These are phyloP conservation scores for Melikaiella ostensackeni DNA, from an alignment of 2,888 invertebrate genomes.

Conservation along the genomic window DNA sequence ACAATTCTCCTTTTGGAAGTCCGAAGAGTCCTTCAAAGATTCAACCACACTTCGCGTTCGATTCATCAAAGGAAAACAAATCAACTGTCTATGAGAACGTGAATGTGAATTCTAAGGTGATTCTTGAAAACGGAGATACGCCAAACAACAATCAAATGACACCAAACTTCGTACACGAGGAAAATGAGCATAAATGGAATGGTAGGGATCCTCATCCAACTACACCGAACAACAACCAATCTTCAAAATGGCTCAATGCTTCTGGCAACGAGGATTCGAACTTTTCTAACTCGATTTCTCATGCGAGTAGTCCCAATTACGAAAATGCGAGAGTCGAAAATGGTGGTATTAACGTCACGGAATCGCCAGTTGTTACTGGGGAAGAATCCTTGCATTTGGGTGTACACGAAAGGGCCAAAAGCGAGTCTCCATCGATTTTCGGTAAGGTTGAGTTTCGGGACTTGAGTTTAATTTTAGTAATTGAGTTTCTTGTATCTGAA, in stretches of 20 bases:
- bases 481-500: background rate
- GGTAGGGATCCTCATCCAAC: conserved; percentile 45
- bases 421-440: conserved; percentile 56
- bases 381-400: too few relatives aligned
- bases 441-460: conserved; percentile 47
- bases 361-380: background rate
- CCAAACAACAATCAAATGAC: conserved; percentile 46
- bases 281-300: conserved; percentile 63
- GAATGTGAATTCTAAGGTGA: conserved; percentile 68
- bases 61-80: conserved; percentile 72
- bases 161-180: conserved; percentile 39
- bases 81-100: conserved; percentile 70
- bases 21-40: conserved; percentile 70
- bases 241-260: conserved; percentile 62
- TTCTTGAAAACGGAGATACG: conserved; percentile 42
- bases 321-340: conserved; percentile 65
- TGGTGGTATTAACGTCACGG: conserved; percentile 41
- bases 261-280: conserved; percentile 48
- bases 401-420: conserved; percentile 28
- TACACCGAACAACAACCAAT: conserved; percentile 68
- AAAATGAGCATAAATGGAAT: conserved; percentile 40
- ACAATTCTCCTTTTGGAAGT: conserved; percentile 74
- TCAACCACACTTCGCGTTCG: conserved; percentile 74
- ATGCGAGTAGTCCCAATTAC: conserved; percentile 66
- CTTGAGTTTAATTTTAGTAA: too few relatives aligned